These are phyloP conservation scores for Embiotoca jacksoni DNA, from an alignment of 2,113 vertebrate species.

Conservation along the genomic window DNA sequence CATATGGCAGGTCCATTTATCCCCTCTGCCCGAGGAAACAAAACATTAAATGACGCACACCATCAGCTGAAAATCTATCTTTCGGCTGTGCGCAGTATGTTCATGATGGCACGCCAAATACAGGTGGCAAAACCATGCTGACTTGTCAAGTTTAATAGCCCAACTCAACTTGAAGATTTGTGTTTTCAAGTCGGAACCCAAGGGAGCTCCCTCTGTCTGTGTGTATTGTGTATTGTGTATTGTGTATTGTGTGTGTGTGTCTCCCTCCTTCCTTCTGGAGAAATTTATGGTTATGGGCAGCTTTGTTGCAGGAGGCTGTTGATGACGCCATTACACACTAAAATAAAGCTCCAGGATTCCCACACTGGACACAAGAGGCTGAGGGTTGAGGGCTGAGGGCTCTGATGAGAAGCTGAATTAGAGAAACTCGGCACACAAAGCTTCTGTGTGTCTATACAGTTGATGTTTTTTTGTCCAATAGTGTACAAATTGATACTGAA, in stretches of 20 bases:
- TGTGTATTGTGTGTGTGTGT: slow-evolving; percentile 31
- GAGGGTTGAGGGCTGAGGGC: slow-evolving; percentile 6
- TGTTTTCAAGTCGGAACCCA: slow-evolving; percentile 57
- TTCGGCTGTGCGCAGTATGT: slow-evolving; percentile 20
- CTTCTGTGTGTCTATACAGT: slow-evolving; percentile 1
- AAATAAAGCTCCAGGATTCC: slow-evolving; percentile 63
- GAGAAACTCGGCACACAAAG: background rate
- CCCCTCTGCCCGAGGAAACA: slow-evolving; percentile 20
- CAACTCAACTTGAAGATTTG: slow-evolving; percentile 68
- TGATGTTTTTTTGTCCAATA: background rate
- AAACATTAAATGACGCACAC: slow-evolving; percentile 20
- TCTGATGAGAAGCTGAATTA: background rate
- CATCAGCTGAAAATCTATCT: slow-evolving; percentile 9
- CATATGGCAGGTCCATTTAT: slow-evolving; percentile 71
- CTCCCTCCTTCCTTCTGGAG: slow-evolving; percentile 35
- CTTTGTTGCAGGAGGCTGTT: slow-evolving; percentile 68
- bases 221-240: slow-evolving; percentile 24
- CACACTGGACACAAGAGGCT: slow-evolving; percentile 30
- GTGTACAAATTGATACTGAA: background rate
- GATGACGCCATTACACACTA: slow-evolving; percentile 54
- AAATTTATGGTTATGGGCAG: slow-evolving; percentile 70
- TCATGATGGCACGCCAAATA: slow-evolving; percentile 17
- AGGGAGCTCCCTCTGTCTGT: slow-evolving; percentile 44
- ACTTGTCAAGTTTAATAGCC: slow-evolving; percentile 69
- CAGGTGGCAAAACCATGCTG: slow-evolving; percentile 58